These are phyloP conservation scores for Arctopsyche grandis DNA, from an alignment of 1,140 invertebrate species.

Conservation along the genomic window DNA sequence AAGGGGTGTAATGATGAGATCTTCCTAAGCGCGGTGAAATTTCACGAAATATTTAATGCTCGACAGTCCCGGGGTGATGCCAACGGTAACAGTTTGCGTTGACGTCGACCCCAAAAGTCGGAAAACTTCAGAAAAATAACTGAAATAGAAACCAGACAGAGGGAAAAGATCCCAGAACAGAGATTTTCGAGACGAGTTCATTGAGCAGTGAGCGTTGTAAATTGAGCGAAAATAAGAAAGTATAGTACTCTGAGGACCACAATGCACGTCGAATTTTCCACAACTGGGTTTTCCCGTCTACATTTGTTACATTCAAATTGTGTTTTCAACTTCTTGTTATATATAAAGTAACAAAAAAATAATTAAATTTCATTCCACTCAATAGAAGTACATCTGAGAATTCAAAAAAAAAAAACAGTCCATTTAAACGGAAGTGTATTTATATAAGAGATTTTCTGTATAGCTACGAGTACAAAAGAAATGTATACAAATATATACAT, in stretches of 20 bases:
- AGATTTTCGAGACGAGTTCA: not conserved
- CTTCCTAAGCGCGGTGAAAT: constrained; percentile 12
- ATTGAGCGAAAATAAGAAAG: constrained; percentile 7
- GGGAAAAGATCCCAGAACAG: not conserved
- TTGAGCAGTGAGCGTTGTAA: not conserved
- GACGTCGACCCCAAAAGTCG: not conserved
- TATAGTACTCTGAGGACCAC: not conserved
- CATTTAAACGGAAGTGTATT: too few species aligned
- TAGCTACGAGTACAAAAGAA: too few species aligned
- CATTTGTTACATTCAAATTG: not conserved
- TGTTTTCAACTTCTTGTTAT: not conserved
- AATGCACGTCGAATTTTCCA: not conserved
- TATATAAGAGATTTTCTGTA: too few species aligned
- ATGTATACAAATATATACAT: too few species aligned
- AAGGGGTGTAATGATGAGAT: constrained; percentile 18
- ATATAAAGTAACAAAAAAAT: too few species aligned
- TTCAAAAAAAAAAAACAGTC: too few species aligned
- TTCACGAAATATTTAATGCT: constrained; percentile 10
- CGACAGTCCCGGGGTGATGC: not conserved
- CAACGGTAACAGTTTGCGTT: not conserved
- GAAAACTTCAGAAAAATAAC: constrained; percentile 2
- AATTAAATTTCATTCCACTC: too few species aligned
- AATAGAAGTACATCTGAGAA: too few species aligned
- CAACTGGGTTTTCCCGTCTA: not conserved
- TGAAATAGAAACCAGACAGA: not conserved